A percentile compares a stretch with the other conserved stretches of the same genome.
Conservation (phyloP, 92 coral and sea anemone species). For the Pocillopora grandis region DNA sequence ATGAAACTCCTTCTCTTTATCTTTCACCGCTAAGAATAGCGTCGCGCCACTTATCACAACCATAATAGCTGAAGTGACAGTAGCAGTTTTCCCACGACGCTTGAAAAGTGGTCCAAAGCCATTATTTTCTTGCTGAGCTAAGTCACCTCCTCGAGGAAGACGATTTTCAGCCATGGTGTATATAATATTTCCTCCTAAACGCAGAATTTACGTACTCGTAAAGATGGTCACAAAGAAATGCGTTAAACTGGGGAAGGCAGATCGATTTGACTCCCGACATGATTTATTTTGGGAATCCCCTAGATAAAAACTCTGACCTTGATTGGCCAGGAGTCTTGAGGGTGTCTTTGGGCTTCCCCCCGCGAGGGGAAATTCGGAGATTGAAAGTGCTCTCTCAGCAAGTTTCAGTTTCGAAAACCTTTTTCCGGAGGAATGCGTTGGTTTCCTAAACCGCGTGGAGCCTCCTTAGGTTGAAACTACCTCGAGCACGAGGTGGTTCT, state of each 20-base stretch:
- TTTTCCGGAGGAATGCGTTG: no score
- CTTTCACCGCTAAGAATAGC: slow-evolving; percentile 6
- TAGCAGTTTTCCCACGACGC: slow-evolving; percentile 46
- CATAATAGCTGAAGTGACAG: slow-evolving; percentile 14
- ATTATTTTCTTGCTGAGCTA: slow-evolving; percentile 41
- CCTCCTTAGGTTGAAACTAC: no score
- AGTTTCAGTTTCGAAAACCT: no score
- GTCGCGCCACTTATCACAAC: background rate
- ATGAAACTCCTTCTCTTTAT: slow-evolving; percentile 4
- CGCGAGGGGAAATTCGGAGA: no score
- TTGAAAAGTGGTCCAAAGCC: slow-evolving; percentile 67
- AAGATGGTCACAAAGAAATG: background rate
- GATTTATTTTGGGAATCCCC: background rate
- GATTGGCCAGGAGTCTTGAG: no score
- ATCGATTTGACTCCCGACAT: background rate
- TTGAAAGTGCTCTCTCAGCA: no score
- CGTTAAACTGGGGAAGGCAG: no score
- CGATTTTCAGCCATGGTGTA: background rate
- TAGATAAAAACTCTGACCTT: no score
- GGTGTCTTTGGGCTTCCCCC: no score
- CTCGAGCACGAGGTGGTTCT: no score
- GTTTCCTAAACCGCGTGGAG: no score
- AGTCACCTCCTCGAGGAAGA: no score
- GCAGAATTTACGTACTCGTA: background rate
- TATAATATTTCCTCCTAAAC: background rate